Base-by-base conservation (phyloP, 35 echinoderm and acorn worm genomes). In the Ophiothrix spiculata region DNA sequence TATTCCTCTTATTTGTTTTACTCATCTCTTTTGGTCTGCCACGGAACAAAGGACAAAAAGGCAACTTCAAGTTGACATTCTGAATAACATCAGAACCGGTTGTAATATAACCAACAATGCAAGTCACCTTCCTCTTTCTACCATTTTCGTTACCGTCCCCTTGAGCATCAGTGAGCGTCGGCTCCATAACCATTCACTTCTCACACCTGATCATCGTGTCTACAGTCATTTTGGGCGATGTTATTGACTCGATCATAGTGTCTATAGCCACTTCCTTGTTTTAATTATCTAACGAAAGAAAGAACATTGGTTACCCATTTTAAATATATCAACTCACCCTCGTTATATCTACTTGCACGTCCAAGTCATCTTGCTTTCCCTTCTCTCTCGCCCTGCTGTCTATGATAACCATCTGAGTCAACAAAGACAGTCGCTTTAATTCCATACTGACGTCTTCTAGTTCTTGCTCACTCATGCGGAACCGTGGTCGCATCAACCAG, bases 401-500 rank as follows among this genome's bases (percentile, higher is more conserved):
- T 15, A 82, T 60, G 38, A 31, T 25, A 4, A 49, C 40, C 39
- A 82, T 25, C 23, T 33, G n/a, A 1, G 32, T 0, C 31, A 39
- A 45, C 80, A 82, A 21, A 16, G 39, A 45, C 39, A 82, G 80
- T 0, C 80, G 38, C 0, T 82, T 39, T 49, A 45, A 2, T 32
- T 82, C 80, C 4, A 6, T 13, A 31, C 80, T 82, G 38, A 39
- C 23, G 33, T 82, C 80, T 0, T 60, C 42, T 29, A 82, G 33
- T 33, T 82, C 80, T 49, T 82, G 80, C 6, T 45, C 29, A 33
- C 80, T 82, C 1, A 56, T 13, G 16, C 49, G 49, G 0, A 49
- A 0, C 10, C 80, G 80, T 46, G 80, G 80, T 54, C 31, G 40
- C 40, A 82, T 4, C 80, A 82, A 33, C 80, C 80, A 82, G 14